A percentile compares a stretch with the other conserved stretches of the same genome.
Conservation (phyloP, 2,113 vertebrate species). For the Paradoxurus hermaphroditus region DNA sequence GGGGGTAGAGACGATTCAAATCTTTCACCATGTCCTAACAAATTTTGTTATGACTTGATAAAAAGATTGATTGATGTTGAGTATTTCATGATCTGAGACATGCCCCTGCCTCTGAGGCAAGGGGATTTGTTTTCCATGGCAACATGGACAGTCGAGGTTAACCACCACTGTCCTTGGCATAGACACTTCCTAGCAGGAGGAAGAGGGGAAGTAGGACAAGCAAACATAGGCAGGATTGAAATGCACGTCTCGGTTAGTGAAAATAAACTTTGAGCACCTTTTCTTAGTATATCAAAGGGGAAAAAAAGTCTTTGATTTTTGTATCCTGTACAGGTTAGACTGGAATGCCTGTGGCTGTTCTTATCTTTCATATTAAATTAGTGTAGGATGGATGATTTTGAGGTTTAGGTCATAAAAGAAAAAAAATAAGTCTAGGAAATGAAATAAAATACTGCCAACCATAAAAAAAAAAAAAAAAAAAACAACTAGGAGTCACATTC, state of each 20-base stretch:
- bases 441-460: background rate
- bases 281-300: background rate
- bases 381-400: background rate
- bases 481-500: background rate
- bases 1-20: background rate
- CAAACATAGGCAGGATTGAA: background rate
- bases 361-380: slow-evolving; percentile 27
- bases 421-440: background rate
- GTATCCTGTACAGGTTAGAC: background rate
- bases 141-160: background rate
- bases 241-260: background rate
- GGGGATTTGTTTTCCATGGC: background rate
- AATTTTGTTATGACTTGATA: background rate
- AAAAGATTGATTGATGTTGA: background rate
- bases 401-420: background rate
- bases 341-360: background rate
- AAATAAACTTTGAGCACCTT: background rate
- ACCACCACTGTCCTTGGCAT: background rate
- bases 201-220: background rate
- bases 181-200: background rate
- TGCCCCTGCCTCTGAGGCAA: background rate
- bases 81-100: background rate
- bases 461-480: background rate
- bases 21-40: background rate
- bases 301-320: background rate